These are phyloP conservation scores for Crotophaga sulcirostris DNA, from an alignment of 2,113 vertebrate genomes.

Conservation along the genomic window DNA sequence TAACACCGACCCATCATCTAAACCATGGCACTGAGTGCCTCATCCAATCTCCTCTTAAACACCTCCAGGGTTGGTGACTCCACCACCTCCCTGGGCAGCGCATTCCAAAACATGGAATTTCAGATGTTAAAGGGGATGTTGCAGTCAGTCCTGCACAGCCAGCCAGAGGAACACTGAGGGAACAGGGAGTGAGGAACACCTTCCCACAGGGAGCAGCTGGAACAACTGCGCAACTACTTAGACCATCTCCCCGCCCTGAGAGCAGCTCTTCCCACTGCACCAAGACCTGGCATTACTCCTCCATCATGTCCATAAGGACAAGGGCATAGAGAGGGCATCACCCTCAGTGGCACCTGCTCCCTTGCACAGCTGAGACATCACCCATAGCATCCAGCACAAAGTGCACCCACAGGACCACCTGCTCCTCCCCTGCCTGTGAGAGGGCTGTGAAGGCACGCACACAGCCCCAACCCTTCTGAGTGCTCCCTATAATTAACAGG, in stretches of 20 bases:
- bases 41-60: too few relatives aligned
- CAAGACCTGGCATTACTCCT: neutral
- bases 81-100: too few relatives aligned
- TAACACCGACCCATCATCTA: too few relatives aligned
- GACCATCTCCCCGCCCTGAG: fast-evolving
- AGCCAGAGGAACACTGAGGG: neutral
- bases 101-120: neutral
- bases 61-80: too few relatives aligned
- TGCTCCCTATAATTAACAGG: neutral
- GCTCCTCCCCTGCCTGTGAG: too few relatives aligned
- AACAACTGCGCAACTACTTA: fast-evolving
- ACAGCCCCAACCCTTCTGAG: neutral
- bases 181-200: neutral
- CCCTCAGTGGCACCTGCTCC: neutral
- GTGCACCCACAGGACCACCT: fast-evolving
- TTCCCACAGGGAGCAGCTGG: neutral
- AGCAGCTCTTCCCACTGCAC: neutral
- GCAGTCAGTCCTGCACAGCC: neutral
- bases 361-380: fast-evolving
- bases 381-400: too few relatives aligned
- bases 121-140: neutral
- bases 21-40: too few relatives aligned
- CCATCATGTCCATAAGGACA: neutral
- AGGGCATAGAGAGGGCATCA: neutral
- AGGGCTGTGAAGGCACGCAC: neutral